phyloP scores from a whole-genome alignment of 2,888 invertebrate species.

The Campoplex capitator region DNA sequence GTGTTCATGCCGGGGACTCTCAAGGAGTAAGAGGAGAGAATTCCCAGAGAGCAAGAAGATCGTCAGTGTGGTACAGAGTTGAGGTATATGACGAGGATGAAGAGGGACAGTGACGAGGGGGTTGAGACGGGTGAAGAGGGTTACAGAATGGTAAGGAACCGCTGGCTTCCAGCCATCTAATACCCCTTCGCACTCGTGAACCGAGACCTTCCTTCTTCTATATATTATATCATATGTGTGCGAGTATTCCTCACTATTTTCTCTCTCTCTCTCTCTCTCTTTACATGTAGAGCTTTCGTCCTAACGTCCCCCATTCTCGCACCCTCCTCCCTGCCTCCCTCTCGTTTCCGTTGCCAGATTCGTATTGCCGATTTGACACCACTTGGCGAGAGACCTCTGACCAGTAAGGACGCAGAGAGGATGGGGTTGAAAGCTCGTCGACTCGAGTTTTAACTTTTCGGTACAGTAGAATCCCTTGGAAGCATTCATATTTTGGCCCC shows the following conservation, averaged over 20 bases:
- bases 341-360: constrained; percentile 59
- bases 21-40: constrained; percentile 37
- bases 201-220: constrained; percentile 42
- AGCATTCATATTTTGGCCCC: background rate
- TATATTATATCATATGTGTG: constrained; percentile 21
- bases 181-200: constrained; percentile 72
- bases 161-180: constrained; percentile 79
- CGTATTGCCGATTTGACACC: constrained; percentile 73
- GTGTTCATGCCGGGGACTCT: constrained; percentile 45
- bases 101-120: constrained; percentile 33
- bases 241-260: constrained; percentile 18
- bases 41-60: constrained; percentile 28
- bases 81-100: constrained; percentile 35
- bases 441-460: constrained; percentile 47
- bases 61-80: constrained; percentile 30
- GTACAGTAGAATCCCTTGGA: constrained; percentile 43
- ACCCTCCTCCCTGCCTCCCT: constrained; percentile 25
- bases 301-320: constrained; percentile 61
- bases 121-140: constrained; percentile 64
- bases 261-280: constrained; percentile 35
- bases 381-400: constrained; percentile 67
- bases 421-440: constrained; percentile 38
- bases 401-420: constrained; percentile 58
- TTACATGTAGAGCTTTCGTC: constrained; percentile 13
- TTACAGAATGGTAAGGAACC: constrained; percentile 74